These are phyloP conservation scores for Steinernema carpocapsae DNA, from an alignment of 2,888 invertebrate genomes.

Conservation along the genomic window DNA sequence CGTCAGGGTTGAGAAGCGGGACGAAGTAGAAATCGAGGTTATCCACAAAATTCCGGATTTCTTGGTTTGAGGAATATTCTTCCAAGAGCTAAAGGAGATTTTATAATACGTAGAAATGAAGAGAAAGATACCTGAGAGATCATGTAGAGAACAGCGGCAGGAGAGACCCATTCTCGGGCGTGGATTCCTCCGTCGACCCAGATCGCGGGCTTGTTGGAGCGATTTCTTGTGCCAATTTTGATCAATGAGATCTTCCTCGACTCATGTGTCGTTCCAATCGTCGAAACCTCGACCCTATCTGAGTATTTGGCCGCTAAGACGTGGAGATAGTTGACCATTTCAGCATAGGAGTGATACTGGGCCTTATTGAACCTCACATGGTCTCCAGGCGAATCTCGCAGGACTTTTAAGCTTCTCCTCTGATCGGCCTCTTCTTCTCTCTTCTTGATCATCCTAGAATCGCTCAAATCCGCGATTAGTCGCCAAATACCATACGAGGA, in stretches of 20 bases:
- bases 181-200: conserved; percentile 65
- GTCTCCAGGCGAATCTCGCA: conserved; percentile 38
- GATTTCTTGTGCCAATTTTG: conserved; percentile 44
- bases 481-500: neutral
- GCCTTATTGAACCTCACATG: conserved; percentile 60
- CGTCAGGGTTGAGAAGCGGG: conserved; percentile 67
- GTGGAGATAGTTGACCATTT: conserved; percentile 67
- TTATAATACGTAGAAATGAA: no score
- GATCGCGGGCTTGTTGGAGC: conserved; percentile 42
- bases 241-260: conserved; percentile 67
- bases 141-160: conserved; percentile 66
- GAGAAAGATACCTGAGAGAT: conserved; percentile 60
- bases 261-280: conserved; percentile 68
- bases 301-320: conserved; percentile 66
- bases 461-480: neutral
- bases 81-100: conserved; percentile 62
- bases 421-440: conserved; percentile 45
- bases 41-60: conserved; percentile 65
- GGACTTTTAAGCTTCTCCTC: conserved; percentile 34
- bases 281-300: conserved; percentile 64
- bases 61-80: no score
- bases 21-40: conserved; percentile 67
- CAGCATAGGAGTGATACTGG: conserved; percentile 66
- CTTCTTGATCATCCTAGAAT: conserved; percentile 61
- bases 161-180: conserved; percentile 63